A percentile compares a stretch with the other conserved stretches of the same genome.
phyloP scores from a whole-genome alignment of 1,140 invertebrate species.

The Drosophila prosaltans region DNA sequence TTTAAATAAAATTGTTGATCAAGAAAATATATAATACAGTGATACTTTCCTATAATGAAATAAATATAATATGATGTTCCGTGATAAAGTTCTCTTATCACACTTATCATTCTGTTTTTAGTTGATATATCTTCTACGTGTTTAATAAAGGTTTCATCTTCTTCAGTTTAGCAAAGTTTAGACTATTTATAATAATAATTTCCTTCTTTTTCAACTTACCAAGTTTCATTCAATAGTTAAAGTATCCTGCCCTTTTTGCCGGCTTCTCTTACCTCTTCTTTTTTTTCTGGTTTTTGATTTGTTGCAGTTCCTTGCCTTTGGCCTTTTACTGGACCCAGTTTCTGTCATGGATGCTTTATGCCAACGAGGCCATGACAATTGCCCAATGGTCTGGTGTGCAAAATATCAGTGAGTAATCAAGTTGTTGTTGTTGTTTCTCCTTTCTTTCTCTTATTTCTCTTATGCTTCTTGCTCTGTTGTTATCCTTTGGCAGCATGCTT shows the following conservation, averaged over 20 bases:
- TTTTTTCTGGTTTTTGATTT: conserved; percentile 30
- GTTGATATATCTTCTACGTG: too few species aligned
- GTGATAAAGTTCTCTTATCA: too few species aligned
- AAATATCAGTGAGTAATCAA: conserved; percentile 89
- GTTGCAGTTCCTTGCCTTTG: conserved; percentile 88
- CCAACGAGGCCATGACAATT: conserved; percentile 93
- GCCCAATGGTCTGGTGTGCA: conserved; percentile 90
- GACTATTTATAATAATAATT: too few species aligned
- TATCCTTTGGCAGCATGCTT: conserved; percentile 86
- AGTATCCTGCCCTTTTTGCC: neutral
- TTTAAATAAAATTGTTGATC: too few species aligned
- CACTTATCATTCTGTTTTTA: too few species aligned
- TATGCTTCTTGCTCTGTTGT: too few species aligned
- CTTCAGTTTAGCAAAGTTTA: too few species aligned
- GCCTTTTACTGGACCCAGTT: conserved; percentile 94
- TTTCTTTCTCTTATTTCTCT: neutral
- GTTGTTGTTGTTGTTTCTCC: too few species aligned
- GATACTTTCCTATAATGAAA: too few species aligned
- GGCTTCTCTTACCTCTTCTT: neutral
- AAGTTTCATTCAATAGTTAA: neutral
- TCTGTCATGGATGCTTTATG: conserved; percentile 96
- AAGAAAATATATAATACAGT: too few species aligned
- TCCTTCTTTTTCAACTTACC: neutral
- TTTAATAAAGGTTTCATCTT: too few species aligned
- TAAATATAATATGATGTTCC: too few species aligned